Evolutionary conservation across 2,797 vertebrate genomes (phyloP).

Genomic region (Acestrorhynchus altus): DNA sequence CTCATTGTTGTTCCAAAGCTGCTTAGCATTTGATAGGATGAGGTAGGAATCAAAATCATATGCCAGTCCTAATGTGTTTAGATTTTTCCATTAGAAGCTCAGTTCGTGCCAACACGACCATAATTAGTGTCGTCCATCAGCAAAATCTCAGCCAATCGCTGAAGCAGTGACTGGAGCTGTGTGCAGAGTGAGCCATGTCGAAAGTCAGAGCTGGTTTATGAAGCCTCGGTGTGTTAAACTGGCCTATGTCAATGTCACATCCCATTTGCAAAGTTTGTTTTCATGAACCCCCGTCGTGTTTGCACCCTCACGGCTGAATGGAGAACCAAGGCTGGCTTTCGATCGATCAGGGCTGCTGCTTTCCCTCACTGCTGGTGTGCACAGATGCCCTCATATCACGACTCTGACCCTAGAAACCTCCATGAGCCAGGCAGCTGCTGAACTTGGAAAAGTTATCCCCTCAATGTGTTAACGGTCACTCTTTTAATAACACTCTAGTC

Average conservation of each 20-base stretch:
- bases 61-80: constrained; percentile 77
- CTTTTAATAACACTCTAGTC: constrained; percentile 14
- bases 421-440: constrained; percentile 43
- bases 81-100: constrained; percentile 78
- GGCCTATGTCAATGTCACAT: constrained; percentile 56
- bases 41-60: constrained; percentile 72
- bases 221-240: constrained; percentile 57
- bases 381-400: constrained; percentile 8
- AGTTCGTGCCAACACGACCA: constrained; percentile 66
- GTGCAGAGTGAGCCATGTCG: constrained; percentile 46
- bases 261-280: constrained; percentile 55
- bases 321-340: constrained; percentile 53
- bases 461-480: neutral
- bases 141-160: constrained; percentile 68
- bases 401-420: constrained; percentile 36
- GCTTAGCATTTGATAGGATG: constrained; percentile 53
- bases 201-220: constrained; percentile 44
- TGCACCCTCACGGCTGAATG: constrained; percentile 25
- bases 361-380: constrained; percentile 19
- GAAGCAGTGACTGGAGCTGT: constrained; percentile 62
- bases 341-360: constrained; percentile 46
- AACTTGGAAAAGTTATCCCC: constrained; percentile 30
- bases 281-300: constrained; percentile 8
- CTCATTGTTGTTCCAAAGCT: neutral
- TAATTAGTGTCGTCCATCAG: constrained; percentile 80